phyloP scores from a whole-genome alignment of 1,140 invertebrate genomes.

The Ruditapes philippinarum region DNA sequence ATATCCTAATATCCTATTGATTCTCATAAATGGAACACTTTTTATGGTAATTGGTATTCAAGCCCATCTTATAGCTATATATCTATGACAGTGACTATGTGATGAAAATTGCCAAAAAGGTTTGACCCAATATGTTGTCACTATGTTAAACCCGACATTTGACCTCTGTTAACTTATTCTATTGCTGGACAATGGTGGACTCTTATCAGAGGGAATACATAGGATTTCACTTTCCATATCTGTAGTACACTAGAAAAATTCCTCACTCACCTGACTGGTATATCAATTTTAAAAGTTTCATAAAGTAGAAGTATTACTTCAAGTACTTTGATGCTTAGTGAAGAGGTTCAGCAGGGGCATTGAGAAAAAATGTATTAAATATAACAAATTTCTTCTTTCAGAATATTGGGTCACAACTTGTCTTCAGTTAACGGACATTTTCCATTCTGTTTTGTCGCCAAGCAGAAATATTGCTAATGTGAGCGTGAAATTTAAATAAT shows the following conservation, averaged over 20 bases:
- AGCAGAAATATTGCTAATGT: neutral
- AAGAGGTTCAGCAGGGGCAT: neutral
- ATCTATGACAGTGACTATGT: too few species aligned
- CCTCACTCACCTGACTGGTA: constrained; percentile 22
- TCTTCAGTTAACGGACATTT: neutral
- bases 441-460: neutral
- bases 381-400: neutral
- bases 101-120: too few species aligned
- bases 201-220: constrained; percentile 36
- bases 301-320: neutral
- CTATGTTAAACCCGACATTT: neutral
- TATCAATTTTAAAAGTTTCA: neutral
- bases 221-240: constrained; percentile 41
- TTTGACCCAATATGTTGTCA: too few species aligned
- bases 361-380: neutral
- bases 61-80: too few species aligned
- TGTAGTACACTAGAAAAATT: neutral
- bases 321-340: constrained; percentile 5
- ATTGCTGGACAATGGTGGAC: neutral
- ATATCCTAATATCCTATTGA: too few species aligned
- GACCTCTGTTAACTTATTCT: neutral
- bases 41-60: too few species aligned
- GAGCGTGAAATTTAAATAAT: neutral
- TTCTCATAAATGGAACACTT: too few species aligned
- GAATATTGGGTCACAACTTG: neutral